Base-by-base conservation (phyloP, 2,113 vertebrate genomes). In the western clawed frog (Xenopus tropicalis) region DNA sequence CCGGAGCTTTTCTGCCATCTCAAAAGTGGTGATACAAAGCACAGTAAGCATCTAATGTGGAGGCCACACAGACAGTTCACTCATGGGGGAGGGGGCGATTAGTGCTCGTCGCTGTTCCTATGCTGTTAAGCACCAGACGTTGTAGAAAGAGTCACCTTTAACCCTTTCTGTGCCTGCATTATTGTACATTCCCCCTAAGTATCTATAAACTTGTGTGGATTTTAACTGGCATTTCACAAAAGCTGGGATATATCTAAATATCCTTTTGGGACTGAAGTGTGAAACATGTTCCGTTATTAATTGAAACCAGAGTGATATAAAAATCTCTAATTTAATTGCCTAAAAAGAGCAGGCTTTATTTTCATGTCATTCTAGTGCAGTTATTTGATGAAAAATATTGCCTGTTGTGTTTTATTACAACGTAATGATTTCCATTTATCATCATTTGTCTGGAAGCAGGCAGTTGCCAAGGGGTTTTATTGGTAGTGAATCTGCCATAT, bases 401-500 rank as follows among this genome's bases (percentile, higher is more conserved):
- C 81, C 82, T 86, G 82, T 78, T 86, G 81, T 85, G 84, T 87
- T 78, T 86, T 84, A 85, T 81, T 86, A 85, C 82, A 85, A 81
- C 82, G 81, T 86, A 87, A 90, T 84, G 86, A 85, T 91, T 83
- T 84, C 88, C 84, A 84, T 90, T 91, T 81, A 88, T 88, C 90
- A 87, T 90, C 83, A 75, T 91, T 85, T 91, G 88, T 90, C 88
- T 85, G 11, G 29, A 79, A 82, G 78, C 70, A 42, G 79, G 71
- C 17, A 72, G 81, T 82, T 71, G 61, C 68, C 79, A 48, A 78
- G 69, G 78, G 29, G 43, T 77, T 78, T 82, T 79, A 77, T 88
- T 86, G 85, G 87, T 81, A 82, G 79, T 44, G 48, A 80, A 77
- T 76, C 71, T 72, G 72, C 82, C 81, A 65, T 72, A 80, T 85